phyloP scores from a whole-genome alignment of 2,797 vertebrate species.

The Argyrosomus regius region DNA sequence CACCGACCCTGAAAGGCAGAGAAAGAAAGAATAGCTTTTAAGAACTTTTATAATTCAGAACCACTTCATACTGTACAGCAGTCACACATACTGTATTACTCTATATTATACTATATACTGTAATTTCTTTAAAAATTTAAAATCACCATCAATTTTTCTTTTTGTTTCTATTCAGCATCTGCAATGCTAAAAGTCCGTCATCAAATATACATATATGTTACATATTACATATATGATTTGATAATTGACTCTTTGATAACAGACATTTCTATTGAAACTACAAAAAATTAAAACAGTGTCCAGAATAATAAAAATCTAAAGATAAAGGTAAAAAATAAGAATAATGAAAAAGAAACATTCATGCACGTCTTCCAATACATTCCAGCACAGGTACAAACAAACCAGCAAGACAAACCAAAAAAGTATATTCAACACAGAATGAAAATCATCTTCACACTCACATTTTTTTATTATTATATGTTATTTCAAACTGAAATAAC shows the following conservation, averaged over 20 bases:
- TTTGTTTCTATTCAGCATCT: neutral
- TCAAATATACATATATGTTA: neutral
- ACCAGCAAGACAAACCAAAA: neutral
- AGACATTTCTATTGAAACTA: neutral
- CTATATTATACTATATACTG: too few species aligned
- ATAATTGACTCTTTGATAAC: neutral
- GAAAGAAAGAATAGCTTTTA: neutral
- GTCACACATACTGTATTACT: neutral
- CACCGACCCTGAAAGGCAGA: constrained; percentile 90
- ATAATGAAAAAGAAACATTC: neutral
- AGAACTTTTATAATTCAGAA: neutral
- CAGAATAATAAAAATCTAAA: neutral
- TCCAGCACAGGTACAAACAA: neutral
- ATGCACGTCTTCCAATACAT: neutral
- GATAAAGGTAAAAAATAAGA: neutral
- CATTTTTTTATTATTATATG: too few species aligned
- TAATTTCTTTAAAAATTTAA: too few species aligned
- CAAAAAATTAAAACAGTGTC: neutral
- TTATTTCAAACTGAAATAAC: neutral
- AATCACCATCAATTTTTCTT: neutral
- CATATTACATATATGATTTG: neutral
- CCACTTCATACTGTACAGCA: neutral
- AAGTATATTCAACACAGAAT: neutral
- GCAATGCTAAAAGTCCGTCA: too few species aligned
- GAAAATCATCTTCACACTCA: too few species aligned